Evolutionary conservation across 2,797 vertebrate species (phyloP), one percentile per base, ranked within the genome.

Genomic region (Eulemur coronatus): DNA sequence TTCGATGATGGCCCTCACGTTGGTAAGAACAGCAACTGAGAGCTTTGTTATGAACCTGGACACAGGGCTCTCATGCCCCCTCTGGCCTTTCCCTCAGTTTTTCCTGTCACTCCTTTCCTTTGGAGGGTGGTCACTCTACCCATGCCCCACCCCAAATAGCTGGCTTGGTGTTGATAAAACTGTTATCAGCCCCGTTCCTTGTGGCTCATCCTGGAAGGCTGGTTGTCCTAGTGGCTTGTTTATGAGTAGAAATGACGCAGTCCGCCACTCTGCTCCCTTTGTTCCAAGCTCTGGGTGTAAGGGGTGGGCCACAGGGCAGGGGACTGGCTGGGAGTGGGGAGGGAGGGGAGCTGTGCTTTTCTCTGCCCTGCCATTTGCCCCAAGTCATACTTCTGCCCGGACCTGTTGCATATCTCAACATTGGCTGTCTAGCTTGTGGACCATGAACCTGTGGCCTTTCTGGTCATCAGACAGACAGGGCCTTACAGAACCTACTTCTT

Each of bases 21-120:
- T 35, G 73, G 81, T 33, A 48, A 78, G 38, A 38, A 41, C 35
- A 46, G 76, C 84, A 5, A 1, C 4, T 1, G n/a, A 61, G 57
- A 89, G 59, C 73, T 80, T 84, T 73, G 28, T 92, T 57, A 3
- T 26, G 52, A 59, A 28, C 26, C 55, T 52, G 52, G 30, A n/a
- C 30, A 2, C 33, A 1, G 0, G 0, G 8, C 61, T 59, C 63
- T 73, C 48, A 0, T 12, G n/a, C 81, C 26, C 67, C 46, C 28
- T 59, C n/a, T 72, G 81, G 43, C 43, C 93, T 75, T 91, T 43
- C 43, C 70, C 75, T 61, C 38, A 0, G 0, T 28, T 80, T 94
- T 93, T 94, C 81, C 90, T 59, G 72, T 89, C 80, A 93, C 89
- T 85, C 63, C 72, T 94, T 92, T 91, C 93, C 81, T 94, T 80